These are phyloP conservation scores for Bufo gargarizans DNA, from an alignment of 2,113 vertebrate species.

Conservation along the genomic window DNA sequence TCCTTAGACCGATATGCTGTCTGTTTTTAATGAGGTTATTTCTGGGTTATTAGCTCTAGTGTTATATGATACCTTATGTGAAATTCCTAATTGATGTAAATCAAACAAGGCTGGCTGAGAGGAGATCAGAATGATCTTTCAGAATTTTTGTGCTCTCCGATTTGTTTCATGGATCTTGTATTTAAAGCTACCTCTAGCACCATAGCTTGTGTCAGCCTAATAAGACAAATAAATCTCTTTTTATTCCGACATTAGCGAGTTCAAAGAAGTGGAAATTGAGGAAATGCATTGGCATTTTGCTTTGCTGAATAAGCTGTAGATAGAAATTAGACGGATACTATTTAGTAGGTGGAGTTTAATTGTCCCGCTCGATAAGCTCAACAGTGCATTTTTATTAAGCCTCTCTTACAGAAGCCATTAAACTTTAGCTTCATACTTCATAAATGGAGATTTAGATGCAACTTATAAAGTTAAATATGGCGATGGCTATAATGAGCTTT, in stretches of 20 bases:
- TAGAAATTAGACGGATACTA: constrained; percentile 82
- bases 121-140: constrained; percentile 82
- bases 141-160: constrained; percentile 61
- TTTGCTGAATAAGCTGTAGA: constrained; percentile 97
- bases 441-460: constrained; percentile 62
- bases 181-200: constrained; percentile 68
- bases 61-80: constrained; percentile 94
- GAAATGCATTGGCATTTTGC: constrained; percentile 90
- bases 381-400: constrained; percentile 79
- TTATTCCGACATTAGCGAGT: constrained; percentile 83
- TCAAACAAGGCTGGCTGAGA: constrained; percentile 86
- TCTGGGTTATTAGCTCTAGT: constrained; percentile 99
- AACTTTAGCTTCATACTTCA: constrained; percentile 78
- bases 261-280: constrained; percentile 87
- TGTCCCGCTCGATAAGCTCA: constrained; percentile 75
- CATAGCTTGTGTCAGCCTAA: constrained; percentile 72
- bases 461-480: constrained; percentile 39
- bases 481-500: constrained; percentile 42
- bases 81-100: constrained; percentile 95
- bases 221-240: constrained; percentile 82
- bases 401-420: constrained; percentile 84
- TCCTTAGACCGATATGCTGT: constrained; percentile 95
- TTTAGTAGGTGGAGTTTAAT: constrained; percentile 77
- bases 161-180: constrained; percentile 66
- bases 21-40: constrained; percentile 99